Evolutionary conservation across 2,113 vertebrate genomes (phyloP), one percentile per base, ranked within the genome.

Genomic region (Passer domesticus): DNA sequence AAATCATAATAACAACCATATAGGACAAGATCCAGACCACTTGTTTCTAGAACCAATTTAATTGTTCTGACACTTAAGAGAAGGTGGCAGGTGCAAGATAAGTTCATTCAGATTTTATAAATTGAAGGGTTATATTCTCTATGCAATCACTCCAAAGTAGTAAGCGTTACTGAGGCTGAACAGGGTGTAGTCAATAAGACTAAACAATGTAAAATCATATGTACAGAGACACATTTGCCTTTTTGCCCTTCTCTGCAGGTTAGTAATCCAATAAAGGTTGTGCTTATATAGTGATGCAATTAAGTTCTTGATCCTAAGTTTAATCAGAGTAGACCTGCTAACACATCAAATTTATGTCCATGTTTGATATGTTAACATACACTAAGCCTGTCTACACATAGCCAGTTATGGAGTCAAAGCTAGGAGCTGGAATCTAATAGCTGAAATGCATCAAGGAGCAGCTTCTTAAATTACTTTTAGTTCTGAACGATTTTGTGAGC

Each of bases 311-410:
- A 90, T 95, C 83, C 55, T 74, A 89, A 74, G 15, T 88, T 94
- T 93, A 92, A 86, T 90, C 72, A 92, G 46, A 92, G 59, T n/a
- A 87, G 50, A 80, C 63, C 80, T 94, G 83, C 68, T 94, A 94
- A 90, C 76, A 86, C 68, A 90, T 76, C 83, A 95, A 80, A 86
- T 92, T 94, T 89, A 81, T 80, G 43, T 49, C 37, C 46, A 8
- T 89, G 76, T 96, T 94, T 95, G 80, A 89, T 90, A 62, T 83
- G 89, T 92, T 93, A 94, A 94, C 79, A 83, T 46, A 63, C 43
- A 67, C 83, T 94, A 92, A 95, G 83, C 87, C 72, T 90, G 55
- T 80, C 86, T 77, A 94, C 83, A 93, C 70, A 90, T n/a, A 89
- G 62, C 58, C 75, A 88, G 66, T 90, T 92, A 89, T 23, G 19